phyloP scores from a whole-genome alignment of 2,797 vertebrate genomes.

The Remorina albescens region DNA sequence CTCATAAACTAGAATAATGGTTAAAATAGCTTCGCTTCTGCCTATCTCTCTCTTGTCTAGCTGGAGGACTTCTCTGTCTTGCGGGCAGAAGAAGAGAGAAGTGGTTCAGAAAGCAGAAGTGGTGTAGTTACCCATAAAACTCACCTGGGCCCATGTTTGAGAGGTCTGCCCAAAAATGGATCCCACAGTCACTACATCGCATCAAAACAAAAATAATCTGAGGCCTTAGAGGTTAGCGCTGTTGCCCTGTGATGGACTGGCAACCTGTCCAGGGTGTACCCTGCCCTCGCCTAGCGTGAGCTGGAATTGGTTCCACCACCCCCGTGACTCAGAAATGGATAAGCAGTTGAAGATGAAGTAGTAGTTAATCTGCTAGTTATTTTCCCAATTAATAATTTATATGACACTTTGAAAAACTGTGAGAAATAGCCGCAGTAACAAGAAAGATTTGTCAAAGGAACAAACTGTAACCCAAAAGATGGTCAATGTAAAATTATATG shows the following conservation, averaged over 20 bases:
- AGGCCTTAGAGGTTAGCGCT: no score
- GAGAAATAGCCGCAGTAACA: background rate
- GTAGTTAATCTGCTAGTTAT: background rate
- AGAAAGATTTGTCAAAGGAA: no score
- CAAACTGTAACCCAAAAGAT: no score
- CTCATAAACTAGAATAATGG: conserved; percentile 15
- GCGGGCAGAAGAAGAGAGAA: conserved; percentile 79
- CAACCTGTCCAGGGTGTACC: no score
- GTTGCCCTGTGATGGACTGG: no score
- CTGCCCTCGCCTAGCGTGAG: no score
- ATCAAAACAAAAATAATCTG: conserved; percentile 44
- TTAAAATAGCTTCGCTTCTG: conserved; percentile 71
- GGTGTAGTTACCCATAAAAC: conserved; percentile 41
- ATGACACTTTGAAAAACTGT: background rate
- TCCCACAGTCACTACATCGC: conserved; percentile 3
- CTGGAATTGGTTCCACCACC: no score
- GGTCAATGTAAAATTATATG: background rate
- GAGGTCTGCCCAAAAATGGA: background rate
- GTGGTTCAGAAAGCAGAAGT: conserved; percentile 83
- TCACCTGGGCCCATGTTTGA: conserved; percentile 64
- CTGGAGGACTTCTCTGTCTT: conserved; percentile 74
- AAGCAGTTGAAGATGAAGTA: no score
- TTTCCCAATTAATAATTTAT: background rate
- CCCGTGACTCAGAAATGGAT: no score
- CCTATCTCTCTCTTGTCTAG: conserved; percentile 51